Conservation (phyloP, 2,113 vertebrate genomes). For the Zingel zingel region DNA sequence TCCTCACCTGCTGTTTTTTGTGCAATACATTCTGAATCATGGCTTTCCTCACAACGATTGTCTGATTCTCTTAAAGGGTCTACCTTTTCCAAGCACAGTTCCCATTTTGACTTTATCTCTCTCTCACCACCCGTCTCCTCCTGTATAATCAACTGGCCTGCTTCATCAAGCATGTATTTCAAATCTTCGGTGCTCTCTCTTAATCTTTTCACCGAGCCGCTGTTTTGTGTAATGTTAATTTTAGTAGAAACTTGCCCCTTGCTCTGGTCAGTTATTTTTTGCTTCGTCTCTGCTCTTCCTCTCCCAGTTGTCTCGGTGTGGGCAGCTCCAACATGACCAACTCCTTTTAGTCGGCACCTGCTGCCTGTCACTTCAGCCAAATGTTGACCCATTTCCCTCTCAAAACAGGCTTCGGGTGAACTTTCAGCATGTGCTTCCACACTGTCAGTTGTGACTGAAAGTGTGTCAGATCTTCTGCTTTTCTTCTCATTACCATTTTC, state of each 20-base stretch:
- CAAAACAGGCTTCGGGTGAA: conserved; percentile 42
- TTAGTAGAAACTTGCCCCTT: not conserved
- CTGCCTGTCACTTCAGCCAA: conserved; percentile 74
- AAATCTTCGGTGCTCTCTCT: not conserved
- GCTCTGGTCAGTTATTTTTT: conserved; percentile 11
- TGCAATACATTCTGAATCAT: not conserved
- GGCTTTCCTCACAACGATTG: conserved; percentile 8
- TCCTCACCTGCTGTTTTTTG: not conserved
- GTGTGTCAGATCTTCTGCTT: conserved; percentile 25
- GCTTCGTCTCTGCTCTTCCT: conserved; percentile 43
- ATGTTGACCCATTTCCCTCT: conserved; percentile 56
- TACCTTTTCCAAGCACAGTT: not conserved
- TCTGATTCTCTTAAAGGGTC: conserved; percentile 6
- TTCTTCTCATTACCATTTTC: conserved; percentile 17
- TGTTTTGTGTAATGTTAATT: not conserved
- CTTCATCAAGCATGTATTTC: not conserved
- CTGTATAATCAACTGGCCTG: not conserved
- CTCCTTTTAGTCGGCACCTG: conserved; percentile 79
- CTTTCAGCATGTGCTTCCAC: conserved; percentile 21
- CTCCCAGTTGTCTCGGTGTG: conserved; percentile 57
- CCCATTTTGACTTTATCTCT: not conserved
- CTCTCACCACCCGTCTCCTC: not conserved
- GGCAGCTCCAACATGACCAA: conserved; percentile 46
- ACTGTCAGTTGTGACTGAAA: not conserved
- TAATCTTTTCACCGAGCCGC: not conserved